Evolutionary conservation across 2,888 invertebrate genomes (phyloP), one percentile per base, ranked within the genome.

Genomic region (Drosophila cyrtoloma): DNA sequence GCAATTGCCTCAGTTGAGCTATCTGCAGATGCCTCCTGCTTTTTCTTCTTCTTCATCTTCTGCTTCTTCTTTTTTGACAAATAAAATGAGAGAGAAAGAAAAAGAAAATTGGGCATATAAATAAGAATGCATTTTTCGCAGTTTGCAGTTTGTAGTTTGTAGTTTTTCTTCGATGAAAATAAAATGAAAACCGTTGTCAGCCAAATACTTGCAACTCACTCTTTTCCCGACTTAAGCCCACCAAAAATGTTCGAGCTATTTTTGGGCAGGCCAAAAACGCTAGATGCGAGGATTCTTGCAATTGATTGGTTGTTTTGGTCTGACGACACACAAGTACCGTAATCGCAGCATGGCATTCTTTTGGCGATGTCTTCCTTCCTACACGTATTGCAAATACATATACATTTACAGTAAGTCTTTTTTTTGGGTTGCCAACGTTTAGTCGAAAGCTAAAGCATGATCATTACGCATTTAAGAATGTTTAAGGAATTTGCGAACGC

Each of bases 41-140:
- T 7, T 5, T n/a, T n/a, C 52, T n/a, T 32, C 33, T 7, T 14
- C 35, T 39, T 37, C 3, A 9, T 16, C 47, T 55, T 32, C 5
- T 39, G 19, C 16, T 50, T n/a, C 32, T 4, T 39, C 26, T 26
- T 26, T 14, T 26, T 19, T 47, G 12, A 42, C 44, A 57, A 74
- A 75, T 61, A 74, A 58, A 63, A 60, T 30, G 7, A 60, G 52
- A 33, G 33, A 30, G 7, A 55, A 30, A 16, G 35, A 33, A 12
- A 35, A n/a, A 14, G 22, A 53, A 39, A 37, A 53, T 2, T 35
- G 44, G 33, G 26, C 51, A 51, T 33, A 56, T 67, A 71, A 78
- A 69, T 65, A 70, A 56, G 64, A 82, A 70, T 79, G 79, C 79
- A 79, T 79, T 79, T 81, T 57, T 55, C 62, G 69, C 66, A 68